A percentile compares a stretch with the other conserved stretches of the same genome.
Evolutionary conservation across 2,113 vertebrate genomes (phyloP).

Genomic region (Pseudorectes ferrugineus): DNA sequence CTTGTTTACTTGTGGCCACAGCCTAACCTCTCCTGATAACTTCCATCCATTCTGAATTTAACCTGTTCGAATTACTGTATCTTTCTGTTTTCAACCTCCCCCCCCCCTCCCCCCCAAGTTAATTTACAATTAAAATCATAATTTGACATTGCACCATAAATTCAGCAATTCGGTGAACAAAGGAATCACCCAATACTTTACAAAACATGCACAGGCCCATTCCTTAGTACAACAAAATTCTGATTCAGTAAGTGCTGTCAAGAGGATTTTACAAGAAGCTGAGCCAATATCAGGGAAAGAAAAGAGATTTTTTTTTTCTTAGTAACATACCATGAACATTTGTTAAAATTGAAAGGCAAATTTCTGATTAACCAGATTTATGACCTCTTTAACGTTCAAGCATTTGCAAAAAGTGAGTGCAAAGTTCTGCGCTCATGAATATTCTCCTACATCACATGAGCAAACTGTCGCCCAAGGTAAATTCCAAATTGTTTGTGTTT

Average conservation of each 20-base stretch:
- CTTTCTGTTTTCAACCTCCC: neutral
- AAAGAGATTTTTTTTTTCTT: neutral
- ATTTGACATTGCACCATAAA: slow-evolving; percentile 4
- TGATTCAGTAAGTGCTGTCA: slow-evolving; percentile 35
- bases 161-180: neutral
- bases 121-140: neutral
- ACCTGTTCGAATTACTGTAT: neutral
- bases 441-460: slow-evolving; percentile 64
- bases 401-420: slow-evolving; percentile 64
- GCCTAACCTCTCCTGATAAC: neutral
- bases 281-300: slow-evolving; percentile 34
- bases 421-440: slow-evolving; percentile 63
- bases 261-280: slow-evolving; percentile 49
- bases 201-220: slow-evolving; percentile 1
- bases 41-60: neutral
- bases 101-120: neutral
- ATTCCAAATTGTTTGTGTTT: slow-evolving; percentile 66
- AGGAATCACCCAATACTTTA: slow-evolving; percentile 7
- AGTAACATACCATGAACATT: slow-evolving; percentile 65
- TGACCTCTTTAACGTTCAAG: slow-evolving; percentile 64
- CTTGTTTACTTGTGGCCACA: neutral
- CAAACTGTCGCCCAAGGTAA: slow-evolving; percentile 62
- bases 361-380: slow-evolving; percentile 67
- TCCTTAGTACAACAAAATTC: slow-evolving; percentile 8
- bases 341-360: slow-evolving; percentile 67